phyloP scores from a whole-genome alignment of 1,140 invertebrate genomes.

The Cataglyphis hispanica region DNA sequence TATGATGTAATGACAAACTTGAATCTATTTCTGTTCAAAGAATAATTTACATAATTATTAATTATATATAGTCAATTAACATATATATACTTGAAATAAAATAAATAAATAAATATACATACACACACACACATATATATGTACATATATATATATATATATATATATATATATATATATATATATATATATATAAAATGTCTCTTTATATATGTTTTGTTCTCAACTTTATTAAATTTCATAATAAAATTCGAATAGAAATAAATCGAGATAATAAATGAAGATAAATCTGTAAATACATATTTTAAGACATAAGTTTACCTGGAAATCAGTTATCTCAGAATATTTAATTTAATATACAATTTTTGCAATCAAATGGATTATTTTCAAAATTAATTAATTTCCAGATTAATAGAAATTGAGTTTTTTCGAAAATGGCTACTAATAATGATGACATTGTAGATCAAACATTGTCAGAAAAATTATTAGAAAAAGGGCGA shows the following conservation, averaged over 20 bases:
- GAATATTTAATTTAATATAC: background rate
- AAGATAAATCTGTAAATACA: background rate
- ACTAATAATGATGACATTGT: background rate
- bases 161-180: no score
- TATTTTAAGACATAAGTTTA: background rate
- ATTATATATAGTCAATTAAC: no score
- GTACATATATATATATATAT: no score
- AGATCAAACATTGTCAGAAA: conserved; percentile 24
- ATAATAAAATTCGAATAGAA: conserved; percentile 7
- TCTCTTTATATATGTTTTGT: no score
- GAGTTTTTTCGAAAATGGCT: conserved; percentile 32
- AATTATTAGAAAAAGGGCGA: conserved; percentile 8
- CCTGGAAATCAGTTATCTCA: background rate
- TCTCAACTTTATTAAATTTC: background rate
- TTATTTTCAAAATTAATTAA: background rate
- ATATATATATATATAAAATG: background rate
- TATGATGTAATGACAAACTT: no score
- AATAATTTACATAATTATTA: no score
- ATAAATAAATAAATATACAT: no score
- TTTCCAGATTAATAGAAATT: conserved; percentile 29
- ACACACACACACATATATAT: no score
- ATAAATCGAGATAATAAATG: no score
- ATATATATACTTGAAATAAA: background rate
- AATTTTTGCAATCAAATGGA: background rate
- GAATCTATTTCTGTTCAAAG: no score